Evolutionary conservation across 2,888 invertebrate genomes (phyloP), one percentile per base, ranked within the genome.

Genomic region (Hydropsyche betteni): DNA sequence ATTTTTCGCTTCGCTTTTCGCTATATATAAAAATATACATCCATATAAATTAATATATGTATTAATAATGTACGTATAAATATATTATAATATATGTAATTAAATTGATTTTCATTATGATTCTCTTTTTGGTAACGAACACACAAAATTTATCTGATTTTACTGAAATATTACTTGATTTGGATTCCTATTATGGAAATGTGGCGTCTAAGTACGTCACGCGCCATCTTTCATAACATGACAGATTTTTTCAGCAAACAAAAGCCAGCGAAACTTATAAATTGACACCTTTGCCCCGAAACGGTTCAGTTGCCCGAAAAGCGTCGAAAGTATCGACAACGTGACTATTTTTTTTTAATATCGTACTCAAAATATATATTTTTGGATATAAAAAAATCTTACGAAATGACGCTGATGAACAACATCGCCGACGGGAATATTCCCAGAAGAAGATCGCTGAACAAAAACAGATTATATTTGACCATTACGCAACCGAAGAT

Each of bases 401-500:
- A 6, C 55, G 3, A 55, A n/a, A 64, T 64, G 64, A 64, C 64
- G 8, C 33, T 64, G 33, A 64, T 64, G 64, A 64, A 64, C 64
- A 64, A 64, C 64, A 36, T 64, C 12, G n/a, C 64, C 33, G 64
- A 64, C 36, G 64, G 64, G n/a, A 36, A n/a, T n/a, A 36, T 64
- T 6, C 64, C 64, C 8, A 34, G 64, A 10, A 7, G 64, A 36
- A 64, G 64, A 64, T 51, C 44, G n/a, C 74, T 58, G 50, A 61
- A 52, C 5, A 50, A 53, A 7, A 64, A 69, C 14, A 76, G 68
- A 34, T 51, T 76, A 64, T 74, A 36, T 50, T 61, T 76, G 16
- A 71, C 58, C 4, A 76, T 76, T 24, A 16, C 16, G 8, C 61
- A 70, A 0, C 76, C 61, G 44, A 50, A 24, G 44, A 76, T 74